Conservation (phyloP, 2,888 invertebrate genomes). For the Muschampia plurimacula region DNA sequence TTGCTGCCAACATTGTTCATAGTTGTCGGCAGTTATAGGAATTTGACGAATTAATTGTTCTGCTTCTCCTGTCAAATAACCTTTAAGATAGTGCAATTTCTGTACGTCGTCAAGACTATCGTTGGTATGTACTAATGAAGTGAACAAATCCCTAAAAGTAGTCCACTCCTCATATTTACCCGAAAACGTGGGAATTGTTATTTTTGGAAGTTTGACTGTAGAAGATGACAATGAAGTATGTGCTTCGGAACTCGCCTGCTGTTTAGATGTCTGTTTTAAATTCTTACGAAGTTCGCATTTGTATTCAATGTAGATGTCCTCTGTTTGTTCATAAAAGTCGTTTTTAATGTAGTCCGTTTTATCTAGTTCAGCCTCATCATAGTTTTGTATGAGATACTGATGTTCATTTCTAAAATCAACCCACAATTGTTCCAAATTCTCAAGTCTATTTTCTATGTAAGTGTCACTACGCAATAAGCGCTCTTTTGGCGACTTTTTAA, state of each 20-base stretch:
- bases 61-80: slow-evolving; percentile 46
- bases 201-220: slow-evolving; percentile 30
- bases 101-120: slow-evolving; percentile 44
- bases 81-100: slow-evolving; percentile 38
- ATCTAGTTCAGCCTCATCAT: not conserved
- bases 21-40: not conserved
- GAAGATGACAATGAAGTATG: not conserved
- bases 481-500: not conserved
- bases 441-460: not conserved
- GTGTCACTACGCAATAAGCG: not conserved
- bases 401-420: slow-evolving; percentile 3
- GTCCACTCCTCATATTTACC: slow-evolving; percentile 14
- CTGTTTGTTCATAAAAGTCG: not conserved
- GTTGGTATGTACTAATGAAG: slow-evolving; percentile 32
- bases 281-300: slow-evolving; percentile 10
- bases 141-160: slow-evolving; percentile 9
- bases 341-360: not conserved
- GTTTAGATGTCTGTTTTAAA: not conserved
- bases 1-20: not conserved
- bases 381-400: not conserved
- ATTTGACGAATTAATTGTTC: slow-evolving; percentile 44
- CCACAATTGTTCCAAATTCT: slow-evolving; percentile 9
- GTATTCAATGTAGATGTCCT: slow-evolving; percentile 3
- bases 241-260: not conserved
- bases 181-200: slow-evolving; percentile 35